Base-by-base conservation (phyloP, 2,797 vertebrate genomes). In the Enteromius anoplus region DNA sequence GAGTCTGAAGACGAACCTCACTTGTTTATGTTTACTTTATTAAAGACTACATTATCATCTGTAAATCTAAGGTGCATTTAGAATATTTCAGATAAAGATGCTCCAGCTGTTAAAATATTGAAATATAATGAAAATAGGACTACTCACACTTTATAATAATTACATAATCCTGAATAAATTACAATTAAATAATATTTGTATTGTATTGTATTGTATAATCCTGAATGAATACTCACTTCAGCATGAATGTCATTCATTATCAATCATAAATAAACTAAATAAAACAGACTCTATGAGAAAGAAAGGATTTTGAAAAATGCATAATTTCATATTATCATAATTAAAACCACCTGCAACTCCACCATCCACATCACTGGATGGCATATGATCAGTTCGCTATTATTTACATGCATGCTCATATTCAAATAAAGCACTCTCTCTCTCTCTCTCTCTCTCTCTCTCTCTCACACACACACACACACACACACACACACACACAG, bases 351-450 rank as follows among this genome's bases (percentile, higher is more conserved):
- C 3, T 37, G 8, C 14, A 68, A 4, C 65, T 40, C n/a, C 37
- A n/a, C n/a, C 62, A 34, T 34, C 34, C 3, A 65, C 29, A 65
- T 32, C 19, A 40, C 1, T 66, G 4, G 9, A 40, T 40, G 34
- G 19, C 19, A 66, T 19, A 10, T 68, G 10, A n/a, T 40, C n/a
- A 6, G 34, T 68, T 68, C 6, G 76, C 89, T 90, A 92, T 92
- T 80, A 91, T 90, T 53, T 19, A 72, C 26, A 76, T 26, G 34
- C 34, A 47, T 42, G 75, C 88, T 77, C 34, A 12, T 23, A 86
- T 85, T 86, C 6, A 26, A 53, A 10, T 73, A 49, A 49, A 49
- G 14, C 47, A 4, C 12, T 4, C 45, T 47, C 45, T 15, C 14
- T 15, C 47, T 49, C 47, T 49, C 47, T 47, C 47, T 17, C 47